phyloP scores from a whole-genome alignment of 2,888 invertebrate genomes.

The Zaprionus obscuricornis region DNA sequence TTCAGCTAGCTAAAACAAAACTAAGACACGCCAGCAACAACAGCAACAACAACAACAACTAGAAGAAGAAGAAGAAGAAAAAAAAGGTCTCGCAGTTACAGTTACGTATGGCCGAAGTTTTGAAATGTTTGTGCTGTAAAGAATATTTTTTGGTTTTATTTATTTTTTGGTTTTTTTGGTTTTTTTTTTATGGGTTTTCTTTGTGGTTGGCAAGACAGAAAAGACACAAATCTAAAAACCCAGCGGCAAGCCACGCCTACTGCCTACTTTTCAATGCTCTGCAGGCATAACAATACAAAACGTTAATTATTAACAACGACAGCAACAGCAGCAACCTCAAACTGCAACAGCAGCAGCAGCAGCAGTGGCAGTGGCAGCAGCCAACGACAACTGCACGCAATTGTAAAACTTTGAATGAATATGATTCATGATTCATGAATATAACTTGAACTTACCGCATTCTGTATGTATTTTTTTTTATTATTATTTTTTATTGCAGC shows the following conservation, averaged over 20 bases:
- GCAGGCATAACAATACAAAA: constrained; percentile 50
- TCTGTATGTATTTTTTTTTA: too few relatives aligned
- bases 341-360: too few relatives aligned
- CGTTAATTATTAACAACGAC: constrained; percentile 51
- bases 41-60: too few relatives aligned
- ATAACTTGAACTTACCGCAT: constrained; percentile 64
- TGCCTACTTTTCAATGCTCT: neutral
- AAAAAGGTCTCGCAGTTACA: constrained; percentile 44
- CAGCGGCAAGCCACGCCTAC: constrained; percentile 1
- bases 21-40: constrained; percentile 40
- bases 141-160: too few relatives aligned
- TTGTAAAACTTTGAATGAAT: constrained; percentile 28
- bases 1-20: constrained; percentile 8
- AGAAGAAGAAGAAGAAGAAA: neutral
- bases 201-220: constrained; percentile 71
- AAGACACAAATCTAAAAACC: constrained; percentile 44
- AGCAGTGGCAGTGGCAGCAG: too few relatives aligned
- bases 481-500: too few relatives aligned
- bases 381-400: constrained; percentile 32
- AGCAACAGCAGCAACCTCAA: constrained; percentile 41
- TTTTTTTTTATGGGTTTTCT: too few relatives aligned
- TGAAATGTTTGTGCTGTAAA: constrained; percentile 66
- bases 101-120: constrained; percentile 55
- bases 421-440: constrained; percentile 53
- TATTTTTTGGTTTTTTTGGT: too few relatives aligned